Percentiles rank a stretch among this genome's conserved stretches.
phyloP scores from a whole-genome alignment of 2,888 invertebrate genomes.

The Mechanitis messenoides region DNA sequence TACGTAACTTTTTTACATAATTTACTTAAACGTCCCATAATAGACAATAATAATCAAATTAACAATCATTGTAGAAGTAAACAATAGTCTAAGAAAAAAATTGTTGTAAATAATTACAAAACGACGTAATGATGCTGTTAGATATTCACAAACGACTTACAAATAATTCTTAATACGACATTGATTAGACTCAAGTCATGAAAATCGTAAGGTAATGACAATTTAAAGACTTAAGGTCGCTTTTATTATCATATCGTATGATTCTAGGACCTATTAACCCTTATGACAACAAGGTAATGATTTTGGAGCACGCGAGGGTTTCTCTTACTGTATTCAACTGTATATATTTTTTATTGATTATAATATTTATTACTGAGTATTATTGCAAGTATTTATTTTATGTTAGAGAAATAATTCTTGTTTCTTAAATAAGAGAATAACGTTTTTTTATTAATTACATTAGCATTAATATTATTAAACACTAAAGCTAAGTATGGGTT shows the following conservation, averaged over 20 bases:
- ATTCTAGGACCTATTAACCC: constrained; percentile 75
- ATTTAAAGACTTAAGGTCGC: constrained; percentile 76
- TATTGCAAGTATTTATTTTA: too few relatives aligned
- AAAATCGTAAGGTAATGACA: constrained; percentile 68
- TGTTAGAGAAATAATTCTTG: too few relatives aligned
- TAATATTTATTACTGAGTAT: too few relatives aligned
- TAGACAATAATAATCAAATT: constrained; percentile 18
- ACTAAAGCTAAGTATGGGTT: constrained; percentile 50
- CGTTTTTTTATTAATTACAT: constrained; percentile 1
- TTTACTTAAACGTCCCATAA: constrained; percentile 1
- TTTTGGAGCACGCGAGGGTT: constrained; percentile 56
- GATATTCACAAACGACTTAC: constrained; percentile 70
- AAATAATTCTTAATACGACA: constrained; percentile 73
- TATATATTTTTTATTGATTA: background rate
- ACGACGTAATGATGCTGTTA: constrained; percentile 58
- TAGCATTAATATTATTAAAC: constrained; percentile 24
- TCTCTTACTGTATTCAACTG: constrained; percentile 43
- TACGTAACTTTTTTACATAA: background rate
- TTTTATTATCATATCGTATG: constrained; percentile 76
- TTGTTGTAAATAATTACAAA: constrained; percentile 69
- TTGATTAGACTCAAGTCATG: constrained; percentile 67
- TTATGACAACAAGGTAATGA: constrained; percentile 73
- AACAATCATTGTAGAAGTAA: constrained; percentile 31
- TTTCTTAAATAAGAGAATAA: too few relatives aligned
- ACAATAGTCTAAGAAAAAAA: constrained; percentile 47